Evolutionary conservation across 2,113 vertebrate genomes (phyloP).

Genomic region (Spheniscus mendiculus): DNA sequence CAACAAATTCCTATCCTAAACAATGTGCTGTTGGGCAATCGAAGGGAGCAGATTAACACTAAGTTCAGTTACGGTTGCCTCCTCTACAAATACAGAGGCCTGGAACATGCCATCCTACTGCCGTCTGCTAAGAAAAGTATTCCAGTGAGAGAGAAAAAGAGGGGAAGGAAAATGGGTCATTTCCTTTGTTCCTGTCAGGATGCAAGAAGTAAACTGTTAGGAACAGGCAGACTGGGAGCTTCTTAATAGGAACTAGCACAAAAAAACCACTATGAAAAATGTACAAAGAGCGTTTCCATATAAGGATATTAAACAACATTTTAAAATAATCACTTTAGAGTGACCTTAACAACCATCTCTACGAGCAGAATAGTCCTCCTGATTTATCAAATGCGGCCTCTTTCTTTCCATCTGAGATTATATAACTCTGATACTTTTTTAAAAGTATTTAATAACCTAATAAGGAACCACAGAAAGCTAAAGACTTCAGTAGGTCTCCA

Average conservation of each 20-base stretch:
- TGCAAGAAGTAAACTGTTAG: constrained; percentile 51
- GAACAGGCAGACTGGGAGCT: constrained; percentile 17
- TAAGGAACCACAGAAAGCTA: background rate
- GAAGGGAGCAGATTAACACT: background rate
- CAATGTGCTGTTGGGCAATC: background rate
- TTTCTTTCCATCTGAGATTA: background rate
- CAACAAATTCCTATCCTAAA: background rate
- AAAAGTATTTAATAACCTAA: background rate
- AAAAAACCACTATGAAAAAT: background rate
- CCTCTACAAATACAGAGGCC: background rate
- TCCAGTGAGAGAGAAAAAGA: background rate
- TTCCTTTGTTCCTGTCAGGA: constrained; percentile 67
- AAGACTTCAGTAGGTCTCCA: background rate
- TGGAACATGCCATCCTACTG: background rate
- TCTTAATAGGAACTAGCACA: constrained; percentile 29
- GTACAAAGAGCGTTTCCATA: background rate
- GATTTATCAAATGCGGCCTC: background rate
- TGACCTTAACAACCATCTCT: background rate
- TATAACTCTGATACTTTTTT: background rate
- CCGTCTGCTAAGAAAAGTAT: background rate
- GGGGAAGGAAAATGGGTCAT: constrained; percentile 66
- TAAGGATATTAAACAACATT: background rate
- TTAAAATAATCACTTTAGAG: background rate
- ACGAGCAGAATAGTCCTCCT: background rate
- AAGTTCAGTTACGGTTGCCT: background rate